A percentile compares a stretch with the other conserved stretches of the same genome.
Evolutionary conservation across 2,888 invertebrate genomes (phyloP).

Genomic region (Pimpla rufipes): DNA sequence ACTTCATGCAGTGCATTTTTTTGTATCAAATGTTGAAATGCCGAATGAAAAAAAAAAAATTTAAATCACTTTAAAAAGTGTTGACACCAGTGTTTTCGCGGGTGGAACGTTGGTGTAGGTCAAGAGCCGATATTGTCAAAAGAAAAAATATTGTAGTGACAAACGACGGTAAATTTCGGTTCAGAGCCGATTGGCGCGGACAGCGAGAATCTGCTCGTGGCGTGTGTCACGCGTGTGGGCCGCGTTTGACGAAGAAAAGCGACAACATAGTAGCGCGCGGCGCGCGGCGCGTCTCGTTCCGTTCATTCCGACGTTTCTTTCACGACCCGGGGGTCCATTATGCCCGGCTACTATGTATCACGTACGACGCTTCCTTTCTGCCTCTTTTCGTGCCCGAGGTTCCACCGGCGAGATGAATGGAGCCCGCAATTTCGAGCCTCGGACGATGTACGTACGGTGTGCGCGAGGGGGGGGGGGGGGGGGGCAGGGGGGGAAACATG

Average conservation of each 20-base stretch:
- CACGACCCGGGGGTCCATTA: slow-evolving; percentile 35
- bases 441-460: slow-evolving; percentile 30
- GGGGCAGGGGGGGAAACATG: too few relatives aligned
- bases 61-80: too few relatives aligned
- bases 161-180: too few relatives aligned
- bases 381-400: slow-evolving; percentile 43
- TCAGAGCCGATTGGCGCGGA: too few relatives aligned
- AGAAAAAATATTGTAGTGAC: too few relatives aligned
- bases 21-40: too few relatives aligned
- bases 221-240: not conserved
- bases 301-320: slow-evolving; percentile 48
- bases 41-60: too few relatives aligned
- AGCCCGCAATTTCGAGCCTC: slow-evolving; percentile 53
- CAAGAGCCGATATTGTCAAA: too few relatives aligned
- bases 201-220: not conserved
- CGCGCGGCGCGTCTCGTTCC: not conserved
- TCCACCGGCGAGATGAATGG: slow-evolving; percentile 38
- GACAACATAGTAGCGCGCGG: slow-evolving; percentile 1
- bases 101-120: too few relatives aligned
- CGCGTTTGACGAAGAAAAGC: slow-evolving; percentile 2
- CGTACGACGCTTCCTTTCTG: slow-evolving; percentile 53
- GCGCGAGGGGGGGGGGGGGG: too few relatives aligned
- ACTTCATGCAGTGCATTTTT: too few relatives aligned
- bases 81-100: too few relatives aligned
- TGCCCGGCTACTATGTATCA: slow-evolving; percentile 53